These are phyloP conservation scores for Rhynchopsitta pachyrhyncha DNA, from an alignment of 2,113 vertebrate genomes.

Conservation along the genomic window DNA sequence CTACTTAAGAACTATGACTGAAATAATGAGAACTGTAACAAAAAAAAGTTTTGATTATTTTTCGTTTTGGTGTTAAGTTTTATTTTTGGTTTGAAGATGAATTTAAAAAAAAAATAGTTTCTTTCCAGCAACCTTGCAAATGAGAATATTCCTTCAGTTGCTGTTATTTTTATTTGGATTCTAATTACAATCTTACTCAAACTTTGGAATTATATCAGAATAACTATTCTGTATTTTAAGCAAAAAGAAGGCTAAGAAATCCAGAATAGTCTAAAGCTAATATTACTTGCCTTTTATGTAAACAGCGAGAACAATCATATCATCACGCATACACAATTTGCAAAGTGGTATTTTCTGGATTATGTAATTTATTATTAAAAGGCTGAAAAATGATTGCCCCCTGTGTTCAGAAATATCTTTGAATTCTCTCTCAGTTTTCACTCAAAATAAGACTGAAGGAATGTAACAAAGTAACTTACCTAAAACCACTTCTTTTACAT, in stretches of 20 bases:
- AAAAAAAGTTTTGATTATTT: neutral
- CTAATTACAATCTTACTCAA: neutral
- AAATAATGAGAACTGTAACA: neutral
- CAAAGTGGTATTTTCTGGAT: neutral
- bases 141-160: neutral
- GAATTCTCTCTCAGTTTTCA: neutral
- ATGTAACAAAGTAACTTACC: neutral
- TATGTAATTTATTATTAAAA: neutral
- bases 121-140: neutral
- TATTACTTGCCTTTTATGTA: neutral
- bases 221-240: neutral
- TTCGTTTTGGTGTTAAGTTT: neutral
- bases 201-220: neutral
- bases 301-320: neutral
- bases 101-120: neutral
- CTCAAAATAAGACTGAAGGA: neutral
- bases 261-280: neutral
- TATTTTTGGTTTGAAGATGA: neutral
- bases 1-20: neutral
- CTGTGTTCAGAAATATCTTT: neutral
- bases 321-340: neutral
- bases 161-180: neutral
- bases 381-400: neutral
- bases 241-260: neutral
- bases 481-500: neutral